A percentile compares a stretch with the other conserved stretches of the same genome.
phyloP scores from a whole-genome alignment of 1,140 invertebrate species.

The Leptopilina clavipes region DNA sequence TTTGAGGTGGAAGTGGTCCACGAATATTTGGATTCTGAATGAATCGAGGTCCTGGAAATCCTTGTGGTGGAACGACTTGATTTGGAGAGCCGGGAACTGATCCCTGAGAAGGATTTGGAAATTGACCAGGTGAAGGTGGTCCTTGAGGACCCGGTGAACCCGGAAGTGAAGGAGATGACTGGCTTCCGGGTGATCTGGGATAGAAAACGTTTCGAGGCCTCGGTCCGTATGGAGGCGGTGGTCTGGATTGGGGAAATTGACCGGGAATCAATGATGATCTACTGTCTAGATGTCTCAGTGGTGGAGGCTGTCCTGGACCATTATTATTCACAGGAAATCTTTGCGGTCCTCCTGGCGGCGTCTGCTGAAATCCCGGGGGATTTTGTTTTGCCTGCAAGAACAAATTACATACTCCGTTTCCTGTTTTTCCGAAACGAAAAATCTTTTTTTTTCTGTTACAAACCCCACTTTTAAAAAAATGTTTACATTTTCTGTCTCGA shows the following conservation, averaged over 20 bases:
- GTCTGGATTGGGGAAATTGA: slow-evolving; percentile 50
- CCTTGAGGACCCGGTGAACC: slow-evolving; percentile 44
- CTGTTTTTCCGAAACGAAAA: no score
- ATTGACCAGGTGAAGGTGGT: slow-evolving; percentile 48
- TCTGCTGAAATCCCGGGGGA: slow-evolving; percentile 54
- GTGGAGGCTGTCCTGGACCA: slow-evolving; percentile 60
- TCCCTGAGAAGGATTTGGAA: slow-evolving; percentile 48
- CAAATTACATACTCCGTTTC: slow-evolving; percentile 27
- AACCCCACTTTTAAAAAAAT: no score
- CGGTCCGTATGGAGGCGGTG: slow-evolving; percentile 61
- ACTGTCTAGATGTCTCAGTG: slow-evolving; percentile 72
- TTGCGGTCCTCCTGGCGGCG: slow-evolving; percentile 50
- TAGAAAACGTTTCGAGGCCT: slow-evolving; percentile 69
- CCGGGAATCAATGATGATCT: slow-evolving; percentile 65
- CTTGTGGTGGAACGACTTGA: slow-evolving; percentile 48
- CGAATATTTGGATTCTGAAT: slow-evolving; percentile 21
- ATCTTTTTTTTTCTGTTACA: no score
- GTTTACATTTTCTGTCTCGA: no score
- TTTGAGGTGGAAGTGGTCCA: slow-evolving; percentile 6
- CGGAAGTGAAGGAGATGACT: slow-evolving; percentile 18
- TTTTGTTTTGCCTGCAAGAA: slow-evolving; percentile 59
- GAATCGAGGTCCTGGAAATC: slow-evolving; percentile 40
- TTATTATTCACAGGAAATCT: slow-evolving; percentile 62
- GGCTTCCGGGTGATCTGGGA: slow-evolving; percentile 46
- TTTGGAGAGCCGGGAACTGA: slow-evolving; percentile 41